Evolutionary conservation across 2,113 vertebrate species (phyloP).

Genomic region (Genyomyrus donnyi): DNA sequence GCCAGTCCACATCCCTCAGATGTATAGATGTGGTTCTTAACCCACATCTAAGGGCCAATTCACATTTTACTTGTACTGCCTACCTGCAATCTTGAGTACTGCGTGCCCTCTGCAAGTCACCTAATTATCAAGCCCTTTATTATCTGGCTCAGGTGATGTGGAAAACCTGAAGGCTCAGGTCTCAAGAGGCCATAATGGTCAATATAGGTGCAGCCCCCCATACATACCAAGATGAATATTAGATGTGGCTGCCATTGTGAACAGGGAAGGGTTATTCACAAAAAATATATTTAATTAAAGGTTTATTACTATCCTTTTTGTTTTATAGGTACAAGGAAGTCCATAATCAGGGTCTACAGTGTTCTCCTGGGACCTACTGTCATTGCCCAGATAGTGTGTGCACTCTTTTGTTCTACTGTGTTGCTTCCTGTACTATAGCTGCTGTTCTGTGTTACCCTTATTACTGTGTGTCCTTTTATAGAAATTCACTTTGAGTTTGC

Average conservation of each 20-base stretch:
- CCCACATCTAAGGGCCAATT: neutral
- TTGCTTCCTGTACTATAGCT: neutral
- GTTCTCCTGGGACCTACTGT: neutral
- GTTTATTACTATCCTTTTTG: neutral
- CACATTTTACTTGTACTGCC: neutral
- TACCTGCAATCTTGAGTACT: neutral
- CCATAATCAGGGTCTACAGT: neutral
- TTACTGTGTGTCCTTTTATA: neutral
- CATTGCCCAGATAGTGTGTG: neutral
- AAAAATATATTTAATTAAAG: neutral
- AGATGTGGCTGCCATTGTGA: neutral
- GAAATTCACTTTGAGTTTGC: neutral
- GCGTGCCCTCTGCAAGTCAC: neutral
- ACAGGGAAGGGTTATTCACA: neutral
- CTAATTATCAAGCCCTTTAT: neutral
- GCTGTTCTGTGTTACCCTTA: neutral
- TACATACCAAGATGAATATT: neutral
- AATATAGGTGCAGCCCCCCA: neutral
- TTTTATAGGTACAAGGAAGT: neutral
- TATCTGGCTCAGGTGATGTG: neutral
- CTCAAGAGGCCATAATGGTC: neutral
- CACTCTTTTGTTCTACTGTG: neutral
- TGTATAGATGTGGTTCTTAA: neutral
- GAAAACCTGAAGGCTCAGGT: neutral
- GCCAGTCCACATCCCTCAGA: neutral